phyloP scores from a whole-genome alignment of 1,140 invertebrate genomes.

The Physella acuta region DNA sequence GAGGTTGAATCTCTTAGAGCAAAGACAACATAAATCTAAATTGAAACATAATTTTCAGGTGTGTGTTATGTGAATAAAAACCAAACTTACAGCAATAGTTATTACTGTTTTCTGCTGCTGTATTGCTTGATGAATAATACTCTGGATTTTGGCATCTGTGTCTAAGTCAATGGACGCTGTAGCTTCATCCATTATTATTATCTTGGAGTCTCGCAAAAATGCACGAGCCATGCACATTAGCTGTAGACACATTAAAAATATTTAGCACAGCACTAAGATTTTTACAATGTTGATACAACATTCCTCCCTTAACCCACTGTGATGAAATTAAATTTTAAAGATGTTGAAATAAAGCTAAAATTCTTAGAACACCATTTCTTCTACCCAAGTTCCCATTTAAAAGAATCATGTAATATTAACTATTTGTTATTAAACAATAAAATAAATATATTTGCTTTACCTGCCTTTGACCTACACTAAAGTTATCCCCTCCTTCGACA shows the following conservation, averaged over 20 bases:
- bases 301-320: too few relatives aligned
- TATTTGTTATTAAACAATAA: too few relatives aligned
- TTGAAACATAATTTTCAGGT: neutral
- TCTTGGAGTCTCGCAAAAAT: constrained; percentile 67
- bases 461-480: constrained; percentile 81
- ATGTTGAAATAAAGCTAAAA: neutral
- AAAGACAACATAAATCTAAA: neutral
- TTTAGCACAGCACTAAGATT: too few relatives aligned
- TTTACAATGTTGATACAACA: too few relatives aligned
- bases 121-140: constrained; percentile 52
- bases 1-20: neutral
- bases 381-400: neutral
- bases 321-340: too few relatives aligned
- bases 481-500: constrained; percentile 61
- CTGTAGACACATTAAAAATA: too few relatives aligned
- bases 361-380: neutral
- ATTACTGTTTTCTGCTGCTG: constrained; percentile 61
- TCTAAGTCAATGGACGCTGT: constrained; percentile 61
- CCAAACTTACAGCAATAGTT: constrained; percentile 59
- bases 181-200: constrained; percentile 74
- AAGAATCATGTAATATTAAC: neutral
- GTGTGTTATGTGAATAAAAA: neutral
- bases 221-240: constrained; percentile 65
- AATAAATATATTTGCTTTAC: too few relatives aligned
- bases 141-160: constrained; percentile 62